These are phyloP conservation scores for Rissa tridactyla DNA, from an alignment of 2,113 vertebrate genomes.

Conservation along the genomic window DNA sequence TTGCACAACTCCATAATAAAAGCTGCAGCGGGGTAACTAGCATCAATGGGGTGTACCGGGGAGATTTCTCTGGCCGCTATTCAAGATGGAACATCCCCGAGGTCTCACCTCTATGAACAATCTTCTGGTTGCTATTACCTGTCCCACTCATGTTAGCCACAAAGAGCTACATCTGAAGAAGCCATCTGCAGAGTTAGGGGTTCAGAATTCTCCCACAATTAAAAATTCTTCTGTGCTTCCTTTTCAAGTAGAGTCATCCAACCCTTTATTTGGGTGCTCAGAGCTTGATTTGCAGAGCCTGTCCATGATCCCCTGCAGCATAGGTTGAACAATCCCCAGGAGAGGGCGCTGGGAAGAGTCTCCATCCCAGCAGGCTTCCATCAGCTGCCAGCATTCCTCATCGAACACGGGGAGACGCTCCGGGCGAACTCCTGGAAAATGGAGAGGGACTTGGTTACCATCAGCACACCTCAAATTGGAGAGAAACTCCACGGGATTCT, in stretches of 20 bases:
- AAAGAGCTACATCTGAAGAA: not conserved
- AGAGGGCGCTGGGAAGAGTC: constrained; percentile 91
- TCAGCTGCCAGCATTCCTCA: constrained; percentile 98
- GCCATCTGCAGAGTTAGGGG: not conserved
- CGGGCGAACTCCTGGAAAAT: constrained; percentile 83
- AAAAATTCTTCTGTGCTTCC: not conserved
- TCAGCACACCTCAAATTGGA: not conserved
- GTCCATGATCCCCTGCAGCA: constrained; percentile 91
- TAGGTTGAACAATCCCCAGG: constrained; percentile 93
- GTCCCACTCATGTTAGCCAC: constrained; percentile 1
- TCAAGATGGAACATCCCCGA: not conserved
- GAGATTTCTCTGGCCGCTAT: not conserved
- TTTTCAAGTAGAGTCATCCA: constrained; percentile 91
- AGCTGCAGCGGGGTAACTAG: not conserved
- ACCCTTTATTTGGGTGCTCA: constrained; percentile 74
- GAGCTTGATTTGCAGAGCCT: constrained; percentile 81
- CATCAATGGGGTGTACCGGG: not conserved
- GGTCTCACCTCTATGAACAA: not conserved
- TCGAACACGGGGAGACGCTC: constrained; percentile 89
- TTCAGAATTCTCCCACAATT: constrained; percentile 7
- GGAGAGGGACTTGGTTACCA: not conserved
- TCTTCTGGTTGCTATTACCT: not conserved
- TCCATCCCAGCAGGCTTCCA: constrained; percentile 97
- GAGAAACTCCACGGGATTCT: not conserved
- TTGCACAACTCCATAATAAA: not conserved